A percentile compares a stretch with the other conserved stretches of the same genome.
Conservation (phyloP, 2,888 invertebrate species). For the Gastracanthus pulcherrimus region DNA sequence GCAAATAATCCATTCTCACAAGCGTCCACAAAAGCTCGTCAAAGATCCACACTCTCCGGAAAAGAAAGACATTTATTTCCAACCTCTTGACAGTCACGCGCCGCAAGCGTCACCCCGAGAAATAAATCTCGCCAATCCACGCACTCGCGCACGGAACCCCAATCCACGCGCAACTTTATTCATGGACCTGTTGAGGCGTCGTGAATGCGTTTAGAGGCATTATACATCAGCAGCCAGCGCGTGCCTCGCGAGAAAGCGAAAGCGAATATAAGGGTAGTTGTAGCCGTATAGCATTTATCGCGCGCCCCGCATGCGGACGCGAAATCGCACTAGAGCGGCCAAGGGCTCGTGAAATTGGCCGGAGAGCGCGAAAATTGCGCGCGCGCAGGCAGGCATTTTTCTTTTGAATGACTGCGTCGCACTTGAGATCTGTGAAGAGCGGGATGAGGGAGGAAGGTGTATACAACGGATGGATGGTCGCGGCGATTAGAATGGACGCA, state of each 20-base stretch:
- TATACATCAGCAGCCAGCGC: too few relatives aligned
- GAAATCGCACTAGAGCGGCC: conserved; percentile 73
- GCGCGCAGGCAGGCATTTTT: too few relatives aligned
- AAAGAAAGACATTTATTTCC: too few relatives aligned
- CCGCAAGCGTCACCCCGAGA: background rate
- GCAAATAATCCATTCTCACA: too few relatives aligned
- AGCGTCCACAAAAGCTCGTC: too few relatives aligned
- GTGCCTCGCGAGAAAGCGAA: background rate
- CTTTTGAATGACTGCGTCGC: too few relatives aligned
- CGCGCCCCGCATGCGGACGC: conserved; percentile 67
- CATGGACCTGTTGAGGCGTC: conserved; percentile 77
- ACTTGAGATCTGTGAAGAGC: too few relatives aligned
- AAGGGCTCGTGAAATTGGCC: conserved; percentile 76
- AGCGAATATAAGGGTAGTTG: background rate
- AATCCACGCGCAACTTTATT: conserved; percentile 72
- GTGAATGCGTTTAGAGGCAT: conserved; percentile 75
- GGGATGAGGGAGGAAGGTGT: too few relatives aligned
- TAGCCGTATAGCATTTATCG: conserved; percentile 72
- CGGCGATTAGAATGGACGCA: too few relatives aligned
- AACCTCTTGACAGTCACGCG: background rate
- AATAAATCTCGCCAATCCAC: background rate
- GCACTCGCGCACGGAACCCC: background rate
- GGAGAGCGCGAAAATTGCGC: too few relatives aligned
- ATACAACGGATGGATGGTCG: too few relatives aligned
- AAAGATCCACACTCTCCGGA: too few relatives aligned